A percentile compares a stretch with the other conserved stretches of the same genome.
phyloP scores from a whole-genome alignment of 2,797 vertebrate species.

The Acrocephalus scirpaceus region DNA sequence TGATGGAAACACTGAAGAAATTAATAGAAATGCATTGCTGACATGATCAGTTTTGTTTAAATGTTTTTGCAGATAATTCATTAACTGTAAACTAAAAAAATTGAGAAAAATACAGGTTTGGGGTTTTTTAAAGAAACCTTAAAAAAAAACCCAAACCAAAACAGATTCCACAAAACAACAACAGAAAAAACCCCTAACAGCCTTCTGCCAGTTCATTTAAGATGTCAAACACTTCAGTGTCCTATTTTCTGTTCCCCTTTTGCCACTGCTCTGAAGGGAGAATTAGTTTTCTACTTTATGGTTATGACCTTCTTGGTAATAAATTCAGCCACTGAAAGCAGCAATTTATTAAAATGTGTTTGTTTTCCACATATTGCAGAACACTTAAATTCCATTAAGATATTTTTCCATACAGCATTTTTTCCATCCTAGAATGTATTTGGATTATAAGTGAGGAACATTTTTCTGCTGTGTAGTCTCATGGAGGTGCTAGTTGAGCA shows the following conservation, averaged over 20 bases:
- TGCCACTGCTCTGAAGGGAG: slow-evolving; percentile 14
- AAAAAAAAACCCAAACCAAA: neutral
- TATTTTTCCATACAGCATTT: neutral
- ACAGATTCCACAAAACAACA: neutral
- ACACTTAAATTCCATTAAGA: neutral
- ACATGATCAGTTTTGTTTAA: neutral
- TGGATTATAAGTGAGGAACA: neutral
- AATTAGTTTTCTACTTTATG: slow-evolving; percentile 1
- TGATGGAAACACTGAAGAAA: neutral
- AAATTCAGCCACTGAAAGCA: neutral
- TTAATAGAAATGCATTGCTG: neutral
- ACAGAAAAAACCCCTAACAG: neutral
- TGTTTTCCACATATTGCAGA: neutral
- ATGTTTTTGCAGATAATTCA: neutral
- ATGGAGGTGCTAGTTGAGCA: neutral
- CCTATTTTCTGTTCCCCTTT: slow-evolving; percentile 18
- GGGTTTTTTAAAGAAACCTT: neutral
- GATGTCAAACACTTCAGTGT: neutral
- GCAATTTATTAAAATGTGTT: neutral
- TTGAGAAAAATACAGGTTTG: neutral
- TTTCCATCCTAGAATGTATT: neutral
- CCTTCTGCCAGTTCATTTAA: neutral
- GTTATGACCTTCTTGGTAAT: neutral
- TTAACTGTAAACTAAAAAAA: neutral
- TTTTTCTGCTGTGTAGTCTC: neutral